Evolutionary conservation across 2,113 vertebrate genomes (phyloP), one percentile per base, ranked within the genome.

Genomic region (Gallinago undulata): DNA sequence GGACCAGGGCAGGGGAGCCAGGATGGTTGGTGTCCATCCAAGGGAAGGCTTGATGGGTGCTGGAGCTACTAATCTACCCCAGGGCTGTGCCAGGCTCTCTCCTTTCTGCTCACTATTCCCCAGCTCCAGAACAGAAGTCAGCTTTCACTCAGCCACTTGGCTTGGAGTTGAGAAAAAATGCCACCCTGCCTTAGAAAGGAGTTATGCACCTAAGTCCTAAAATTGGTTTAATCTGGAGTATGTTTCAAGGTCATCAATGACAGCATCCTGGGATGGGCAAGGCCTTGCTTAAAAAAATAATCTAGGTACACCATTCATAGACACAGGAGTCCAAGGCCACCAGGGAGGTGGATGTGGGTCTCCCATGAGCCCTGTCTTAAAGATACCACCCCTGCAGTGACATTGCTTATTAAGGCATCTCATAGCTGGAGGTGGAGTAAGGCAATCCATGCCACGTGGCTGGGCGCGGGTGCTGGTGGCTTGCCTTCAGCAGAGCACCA

Each of bases 401-500:
- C 0, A 1, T 43, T 30, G 30, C 47, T 60, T 69, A 16, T 62
- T 21, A 30, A 35, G 24, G 21, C 27, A 28, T 33, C 57, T 50
- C 2, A 3, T 50, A 17, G 30, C 22, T 35, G 18, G 30, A 12
- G 31, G 8, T 31, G 41, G 25, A 77, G 63, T 27, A 21, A 48
- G 30, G 11, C 14, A 35, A 59, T 16, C 35, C 13, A 7, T 5
- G 35, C 30, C 21, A 33, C 1, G 2, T 19, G 25, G 59, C 43
- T 81, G 35, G 30, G 13, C 1, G 1, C 0, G 4, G n/a, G 39
- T 47, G 47, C 30, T 63, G 56, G 27, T 37, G 19, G 23, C 22
- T 78, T 64, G 39, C 19, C 48, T 76, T 53, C 41, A 69, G 30
- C 55, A 55, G 10, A 19, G 9, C 27, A 28, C 39, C 17, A 10